A percentile compares a stretch with the other conserved stretches of the same genome.
These are phyloP conservation scores for Nymphalis urticae DNA, from an alignment of 2,888 invertebrate species.

Conservation along the genomic window DNA sequence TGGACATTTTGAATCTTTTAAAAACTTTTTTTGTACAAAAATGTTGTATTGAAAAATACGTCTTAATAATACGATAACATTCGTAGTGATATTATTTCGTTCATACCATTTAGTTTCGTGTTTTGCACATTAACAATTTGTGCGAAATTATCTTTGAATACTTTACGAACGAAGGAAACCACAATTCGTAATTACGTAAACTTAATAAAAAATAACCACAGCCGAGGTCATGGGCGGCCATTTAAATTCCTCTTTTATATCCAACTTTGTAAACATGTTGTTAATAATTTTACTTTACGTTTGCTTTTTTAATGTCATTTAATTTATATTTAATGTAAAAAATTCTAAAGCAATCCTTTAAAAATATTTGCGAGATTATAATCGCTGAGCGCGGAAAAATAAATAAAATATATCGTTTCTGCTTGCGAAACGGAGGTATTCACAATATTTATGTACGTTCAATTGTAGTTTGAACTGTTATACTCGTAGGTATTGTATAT, in stretches of 20 bases:
- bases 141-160: constrained; percentile 26
- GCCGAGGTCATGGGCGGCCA: constrained; percentile 37
- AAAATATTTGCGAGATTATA: too few species aligned
- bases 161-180: constrained; percentile 37
- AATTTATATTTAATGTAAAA: background rate
- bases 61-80: too few species aligned
- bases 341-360: too few species aligned
- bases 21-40: background rate
- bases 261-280: constrained; percentile 14
- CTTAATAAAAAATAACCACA: constrained; percentile 42
- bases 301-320: background rate
- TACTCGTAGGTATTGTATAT: too few species aligned
- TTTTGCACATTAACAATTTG: constrained; percentile 26
- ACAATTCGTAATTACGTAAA: constrained; percentile 40
- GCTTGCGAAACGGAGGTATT: too few species aligned
- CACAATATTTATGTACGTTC: too few species aligned
- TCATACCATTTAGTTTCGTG: background rate
- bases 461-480: too few species aligned
- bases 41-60: too few species aligned
- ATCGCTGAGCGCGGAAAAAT: too few species aligned
- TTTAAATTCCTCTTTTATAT: constrained; percentile 37
- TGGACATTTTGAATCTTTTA: background rate
- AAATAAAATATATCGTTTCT: too few species aligned
- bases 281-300: background rate
- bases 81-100: background rate